Base-by-base conservation (phyloP, 2,113 vertebrate genomes). In the Zootoca vivipara region DNA sequence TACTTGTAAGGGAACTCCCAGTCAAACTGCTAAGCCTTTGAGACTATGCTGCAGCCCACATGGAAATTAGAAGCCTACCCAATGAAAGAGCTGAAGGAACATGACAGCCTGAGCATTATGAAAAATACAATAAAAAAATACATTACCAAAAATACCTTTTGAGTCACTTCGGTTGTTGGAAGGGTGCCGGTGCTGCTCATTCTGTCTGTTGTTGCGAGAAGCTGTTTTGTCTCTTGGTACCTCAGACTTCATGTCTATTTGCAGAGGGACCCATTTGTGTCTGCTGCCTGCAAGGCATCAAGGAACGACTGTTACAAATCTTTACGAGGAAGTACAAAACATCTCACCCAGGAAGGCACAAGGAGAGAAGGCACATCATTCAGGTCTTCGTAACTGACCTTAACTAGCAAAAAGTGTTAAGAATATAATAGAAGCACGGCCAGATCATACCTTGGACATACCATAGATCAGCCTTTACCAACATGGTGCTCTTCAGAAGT, bases 221-320 rank as follows among this genome's bases (percentile, higher is more conserved):
- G 97, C 98, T 0, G 98, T 98, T 89, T 99, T 98, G 93, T 99
- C 99, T 73, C 98, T 96, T 30, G 98, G 97, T 79, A 98, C 98
- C 88, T 99, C 98, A 0, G 98, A 98, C 96, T 99, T 99, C 97
- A 99, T 98, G 91, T 99, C 99, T 84, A 99, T 99, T 96, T 98
- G 98, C 91, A 99, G 97, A 8, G 99, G 99, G 93, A 99, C 98
- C 99, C 99, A 99, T 96, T 98, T 99, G 94, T 99, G 99, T 95
- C 99, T 99, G 96, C 98, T 99, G 91, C 98, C 99, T 99, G 95
- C 56, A 94, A 94, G 12, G 94, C 92, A 91, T 90, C 89, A 35
- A 89, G 92, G 40, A 92, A 73, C 82, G 38, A 18, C 40, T 74
- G 78, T 91, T 83, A 95, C 79, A 91, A 38, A 85, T 10, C 18